Evolutionary conservation across 2,888 invertebrate genomes (phyloP).

Genomic region (Sisyra terminalis): DNA sequence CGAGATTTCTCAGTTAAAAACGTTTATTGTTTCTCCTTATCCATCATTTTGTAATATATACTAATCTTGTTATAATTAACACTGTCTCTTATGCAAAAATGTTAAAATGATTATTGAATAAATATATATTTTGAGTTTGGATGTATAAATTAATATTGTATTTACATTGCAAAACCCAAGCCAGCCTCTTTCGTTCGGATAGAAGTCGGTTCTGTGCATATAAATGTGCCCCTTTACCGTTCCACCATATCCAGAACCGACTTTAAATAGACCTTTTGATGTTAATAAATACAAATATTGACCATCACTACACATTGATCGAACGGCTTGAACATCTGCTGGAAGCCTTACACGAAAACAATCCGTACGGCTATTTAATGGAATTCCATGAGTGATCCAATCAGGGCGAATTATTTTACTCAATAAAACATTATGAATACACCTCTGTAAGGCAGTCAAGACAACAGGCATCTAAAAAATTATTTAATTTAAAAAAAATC

Average conservation of each 20-base stretch:
- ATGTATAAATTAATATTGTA: conserved; percentile 12
- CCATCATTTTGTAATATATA: too few relatives aligned
- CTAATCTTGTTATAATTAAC: too few relatives aligned
- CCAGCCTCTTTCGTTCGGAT: conserved; percentile 67
- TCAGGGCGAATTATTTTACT: conserved; percentile 73
- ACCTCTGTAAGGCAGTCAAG: conserved; percentile 68
- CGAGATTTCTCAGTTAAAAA: too few relatives aligned
- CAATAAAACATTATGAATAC: conserved; percentile 74
- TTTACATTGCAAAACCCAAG: conserved; percentile 71
- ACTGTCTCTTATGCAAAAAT: too few relatives aligned
- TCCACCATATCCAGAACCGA: conserved; percentile 89
- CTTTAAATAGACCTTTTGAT: conserved; percentile 71
- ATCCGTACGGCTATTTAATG: conserved; percentile 53
- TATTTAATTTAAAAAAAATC: not conserved
- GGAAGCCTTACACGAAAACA: conserved; percentile 41
- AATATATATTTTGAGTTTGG: too few relatives aligned
- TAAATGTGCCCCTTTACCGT: conserved; percentile 86
- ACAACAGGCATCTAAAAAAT: conserved; percentile 61
- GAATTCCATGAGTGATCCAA: conserved; percentile 80
- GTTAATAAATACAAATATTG: conserved; percentile 77
- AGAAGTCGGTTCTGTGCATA: conserved; percentile 66
- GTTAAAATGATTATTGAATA: too few relatives aligned
- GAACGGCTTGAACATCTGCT: conserved; percentile 29
- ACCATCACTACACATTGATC: conserved; percentile 76
- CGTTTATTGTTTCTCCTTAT: too few relatives aligned